Base-by-base conservation (phyloP, 2,797 vertebrate species). In the Remorina albescens region DNA sequence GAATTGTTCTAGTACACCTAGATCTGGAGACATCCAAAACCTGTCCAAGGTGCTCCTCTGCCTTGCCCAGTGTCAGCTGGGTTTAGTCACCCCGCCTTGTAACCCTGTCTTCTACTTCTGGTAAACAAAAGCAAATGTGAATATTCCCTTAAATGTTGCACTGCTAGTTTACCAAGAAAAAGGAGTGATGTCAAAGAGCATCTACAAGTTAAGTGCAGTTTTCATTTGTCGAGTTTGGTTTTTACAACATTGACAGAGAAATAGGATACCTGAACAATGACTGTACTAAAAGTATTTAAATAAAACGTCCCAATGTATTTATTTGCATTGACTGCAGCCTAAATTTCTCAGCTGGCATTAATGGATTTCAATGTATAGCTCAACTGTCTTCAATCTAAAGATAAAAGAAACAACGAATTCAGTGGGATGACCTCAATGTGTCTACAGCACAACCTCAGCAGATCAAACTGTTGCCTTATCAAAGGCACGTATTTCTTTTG, bases 381-480 rank as follows among this genome's bases (percentile, higher is more conserved):
- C 39, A 74, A 58, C 66, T 46, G 67, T 76, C 72, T 53, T 62
- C 53, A 21, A 26, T 58, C 62, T 44, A 18, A 59, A 61, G 68
- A 77, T 82, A 58, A 82, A 82, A 76, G 49, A 66, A 44, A 75
- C 46, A 13, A 76, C 59, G 6, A 57, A 53, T 61, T 8, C 32
- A 36, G 53, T 36, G 36, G 59, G 56, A 77, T 78, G 83, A 82
- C 74, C 78, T 34, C 83, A 58, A 60, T 74, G 78, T 81, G 86
- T 81, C 78, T 56, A n/a, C 62, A 64, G 56, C 28, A 34, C 63
- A 74, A 58, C 44, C 77, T 70, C 42, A 37, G 57, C 71, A 58
- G 72, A 56, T n/a, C 74, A 50, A n/a, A 57, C 53, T 19, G 34
- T 42, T 66, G 78, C 21, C 37, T 66, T 65, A 81, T 88, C 81